Base-by-base conservation (phyloP, 1,140 invertebrate genomes). In the Nasonia longicornis region DNA sequence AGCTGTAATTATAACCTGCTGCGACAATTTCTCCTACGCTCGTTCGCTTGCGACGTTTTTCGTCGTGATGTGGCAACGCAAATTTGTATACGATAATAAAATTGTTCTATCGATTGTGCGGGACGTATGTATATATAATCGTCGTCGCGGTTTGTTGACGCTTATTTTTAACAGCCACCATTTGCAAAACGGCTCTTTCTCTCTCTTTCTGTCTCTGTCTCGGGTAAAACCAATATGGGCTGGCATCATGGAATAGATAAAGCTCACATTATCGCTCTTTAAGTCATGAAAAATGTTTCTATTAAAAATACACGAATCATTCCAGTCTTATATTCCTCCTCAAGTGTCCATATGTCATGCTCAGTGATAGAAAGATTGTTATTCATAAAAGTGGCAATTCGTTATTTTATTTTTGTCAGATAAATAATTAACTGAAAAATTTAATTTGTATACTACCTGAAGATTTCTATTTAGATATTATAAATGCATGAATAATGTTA, bases 81-180 rank as follows among this genome's bases (percentile, higher is more conserved):
- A 58, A 58, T 58, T 58, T 58, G 52, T 58, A n/a, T 58, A n/a
- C 52, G 52, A 58, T 58, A 58, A 58, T 58, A 16, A 58, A 58
- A 58, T 58, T 58, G 52, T n/a, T 58, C 52, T 58, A 58, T 58
- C 20, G 52, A 58, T 58, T 58, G 52, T 58, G 16, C 52, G 3
- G 16, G 20, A 58, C 52, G 52, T 58, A 42, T 8, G 38, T 42
- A 42, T 42, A 11, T 20, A 58, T 58, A 58, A 20, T 58, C 6
- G 20, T 16, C 16, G 6, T n/a, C 20, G 14, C 20, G 52, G 20
- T 20, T 58, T 58, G 20, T 58, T 58, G 16, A 58, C 52, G 52
- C 20, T 58, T 58, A 58, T 58, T 52, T 52, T 52, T 58, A 58
- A 58, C 4, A 58, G 52, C 20, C 52, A 58, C 20, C 52, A 58